A percentile compares a stretch with the other conserved stretches of the same genome.
Conservation (phyloP, 2,113 vertebrate species). For the Amphiprion ocellaris region DNA sequence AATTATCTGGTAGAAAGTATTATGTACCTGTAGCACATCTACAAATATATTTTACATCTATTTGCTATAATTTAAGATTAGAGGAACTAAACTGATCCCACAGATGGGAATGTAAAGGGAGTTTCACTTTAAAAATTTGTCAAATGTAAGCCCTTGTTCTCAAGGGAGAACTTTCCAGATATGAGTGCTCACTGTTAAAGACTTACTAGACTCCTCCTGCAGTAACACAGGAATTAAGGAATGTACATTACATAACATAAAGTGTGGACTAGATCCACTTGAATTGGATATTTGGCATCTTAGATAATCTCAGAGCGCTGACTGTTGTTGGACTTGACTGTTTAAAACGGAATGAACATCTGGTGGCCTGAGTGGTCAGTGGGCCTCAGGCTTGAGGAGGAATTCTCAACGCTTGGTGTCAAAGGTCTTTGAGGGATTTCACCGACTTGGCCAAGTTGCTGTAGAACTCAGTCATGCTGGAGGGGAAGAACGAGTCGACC, state of each 20-base stretch:
- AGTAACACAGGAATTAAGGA: conserved; percentile 2
- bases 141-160: not conserved
- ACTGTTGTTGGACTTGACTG: conserved; percentile 8
- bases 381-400: not conserved
- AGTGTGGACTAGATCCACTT: not conserved
- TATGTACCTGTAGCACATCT: conserved; percentile 26
- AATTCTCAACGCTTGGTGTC: conserved; percentile 23
- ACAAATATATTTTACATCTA: conserved; percentile 33
- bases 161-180: not conserved
- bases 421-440: conserved; percentile 82
- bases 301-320: not conserved
- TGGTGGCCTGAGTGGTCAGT: not conserved
- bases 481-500: conserved; percentile 95
- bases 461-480: conserved; percentile 92
- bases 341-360: conserved; percentile 24
- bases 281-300: not conserved
- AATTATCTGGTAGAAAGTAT: conserved; percentile 1
- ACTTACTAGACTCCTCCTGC: not conserved
- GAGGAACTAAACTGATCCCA: not conserved
- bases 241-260: not conserved
- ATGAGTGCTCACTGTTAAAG: not conserved
- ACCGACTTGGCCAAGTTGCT: conserved; percentile 89
- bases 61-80: not conserved
- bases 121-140: not conserved
- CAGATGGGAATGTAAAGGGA: not conserved